Evolutionary conservation across 2,888 invertebrate genomes (phyloP).

Genomic region (Pseudococcus jackbeardsleyi): DNA sequence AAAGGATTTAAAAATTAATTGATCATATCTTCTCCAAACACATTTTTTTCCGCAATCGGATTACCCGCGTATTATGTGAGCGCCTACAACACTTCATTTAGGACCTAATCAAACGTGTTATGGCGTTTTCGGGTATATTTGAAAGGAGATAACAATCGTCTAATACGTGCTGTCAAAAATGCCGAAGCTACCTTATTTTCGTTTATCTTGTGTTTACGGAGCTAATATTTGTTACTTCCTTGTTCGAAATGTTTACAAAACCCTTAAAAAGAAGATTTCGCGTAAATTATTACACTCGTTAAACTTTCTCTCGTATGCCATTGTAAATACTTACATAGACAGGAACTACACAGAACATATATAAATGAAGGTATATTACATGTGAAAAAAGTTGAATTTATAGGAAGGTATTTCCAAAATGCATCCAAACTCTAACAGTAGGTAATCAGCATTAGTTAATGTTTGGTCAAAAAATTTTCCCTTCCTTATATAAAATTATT

Average conservation of each 20-base stretch:
- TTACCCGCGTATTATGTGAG: too few relatives aligned
- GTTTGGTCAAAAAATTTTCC: too few relatives aligned
- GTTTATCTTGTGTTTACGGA: background rate
- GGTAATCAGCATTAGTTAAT: too few relatives aligned
- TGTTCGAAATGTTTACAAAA: slow-evolving; percentile 2
- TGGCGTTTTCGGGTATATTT: background rate
- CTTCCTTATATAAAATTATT: too few relatives aligned
- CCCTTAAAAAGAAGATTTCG: slow-evolving; percentile 2
- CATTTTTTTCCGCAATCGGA: too few relatives aligned
- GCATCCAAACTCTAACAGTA: background rate
- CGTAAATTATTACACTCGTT: slow-evolving; percentile 3
- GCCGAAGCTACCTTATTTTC: slow-evolving; percentile 3
- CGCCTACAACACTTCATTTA: too few relatives aligned
- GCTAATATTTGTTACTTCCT: slow-evolving; percentile 3
- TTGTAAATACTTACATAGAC: background rate
- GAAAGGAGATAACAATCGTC: background rate
- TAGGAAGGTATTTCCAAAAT: background rate
- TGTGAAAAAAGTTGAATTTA: background rate
- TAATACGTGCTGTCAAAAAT: slow-evolving; percentile 10
- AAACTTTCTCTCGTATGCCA: slow-evolving; percentile 3
- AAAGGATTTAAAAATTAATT: too few relatives aligned
- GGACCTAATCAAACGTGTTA: background rate
- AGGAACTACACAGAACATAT: background rate
- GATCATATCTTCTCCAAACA: too few relatives aligned
- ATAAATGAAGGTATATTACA: background rate